Evolutionary conservation across 2,888 invertebrate species (phyloP), one percentile per base, ranked within the genome.

Genomic region (Scaptomyza tumidula): DNA sequence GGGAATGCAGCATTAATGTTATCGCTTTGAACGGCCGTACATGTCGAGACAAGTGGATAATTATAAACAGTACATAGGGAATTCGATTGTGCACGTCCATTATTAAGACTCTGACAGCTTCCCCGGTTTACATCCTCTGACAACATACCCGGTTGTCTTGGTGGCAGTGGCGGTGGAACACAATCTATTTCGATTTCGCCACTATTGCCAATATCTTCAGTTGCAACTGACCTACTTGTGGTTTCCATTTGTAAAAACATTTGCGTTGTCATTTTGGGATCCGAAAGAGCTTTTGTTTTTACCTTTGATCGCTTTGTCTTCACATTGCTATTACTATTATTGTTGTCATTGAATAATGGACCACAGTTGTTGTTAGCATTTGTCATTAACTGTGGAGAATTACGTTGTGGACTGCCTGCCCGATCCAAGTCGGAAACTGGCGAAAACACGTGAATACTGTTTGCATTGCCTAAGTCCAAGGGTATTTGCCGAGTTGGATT

Each of bases 161-260:
- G 95, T 61, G 95, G 94, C 82, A 94, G 91, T 31, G 94, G 94
- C 76, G 94, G 94, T 61, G 93, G 93, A 78, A 90, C 78, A 78
- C 80, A 78, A 24, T 85, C 83, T 10, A 71, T 62, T 46, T 79
- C 87, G 5, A 83, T 37, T 0, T 29, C 53, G 24, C 60, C 66
- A 10, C 37, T 46, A 41, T 57, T 54, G 9, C 74, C 52, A 0
- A 60, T 29, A 39, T 63, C 59, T 35, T 49, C 59, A 24, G 63
- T 35, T 11, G 66, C 63, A 46, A 44, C 81, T 66, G 86, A 84
- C 7, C 71, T 88, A 44, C 75, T 71, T 7, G 74, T 76, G 50
- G 86, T 83, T 65, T 92, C 92, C 92, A 92, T 91, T 90, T 92
- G 91, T 53, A 92, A 72, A 74, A 92, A 92, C 89, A 92, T 89